Percentiles rank a stretch among this genome's conserved stretches.
Conservation (phyloP, 2,797 vertebrate genomes). For the Oryzias dopingdopingensis region DNA sequence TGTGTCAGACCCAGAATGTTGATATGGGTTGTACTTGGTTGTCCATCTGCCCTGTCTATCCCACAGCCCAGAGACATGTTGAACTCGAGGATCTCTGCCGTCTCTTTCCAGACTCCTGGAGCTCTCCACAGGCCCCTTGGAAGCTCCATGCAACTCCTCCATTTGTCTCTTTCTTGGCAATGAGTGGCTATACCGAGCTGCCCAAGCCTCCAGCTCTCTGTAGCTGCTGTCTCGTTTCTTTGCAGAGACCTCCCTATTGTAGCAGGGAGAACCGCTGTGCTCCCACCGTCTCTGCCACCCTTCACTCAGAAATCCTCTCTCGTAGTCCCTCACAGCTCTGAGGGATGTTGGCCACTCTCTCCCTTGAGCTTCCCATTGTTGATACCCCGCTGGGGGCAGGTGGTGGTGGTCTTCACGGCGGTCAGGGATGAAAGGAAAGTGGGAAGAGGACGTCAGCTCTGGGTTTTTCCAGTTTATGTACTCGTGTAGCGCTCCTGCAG, state of each 20-base stretch:
- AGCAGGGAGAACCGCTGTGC: slow-evolving; percentile 37
- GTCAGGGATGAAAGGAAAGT: slow-evolving; percentile 62
- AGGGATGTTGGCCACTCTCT: slow-evolving; percentile 58
- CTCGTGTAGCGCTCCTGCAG: slow-evolving; percentile 52
- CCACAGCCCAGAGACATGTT: slow-evolving; percentile 49
- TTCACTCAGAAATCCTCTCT: slow-evolving; percentile 56
- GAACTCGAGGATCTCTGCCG: slow-evolving; percentile 35
- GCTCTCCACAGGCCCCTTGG: slow-evolving; percentile 44
- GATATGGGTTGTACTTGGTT: slow-evolving; percentile 29
- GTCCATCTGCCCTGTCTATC: slow-evolving; percentile 37
- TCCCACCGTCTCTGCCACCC: slow-evolving; percentile 66
- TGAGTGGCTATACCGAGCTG: slow-evolving; percentile 70
- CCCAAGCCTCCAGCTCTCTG: slow-evolving; percentile 73
- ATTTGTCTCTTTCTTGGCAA: slow-evolving; percentile 66
- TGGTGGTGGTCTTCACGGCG: slow-evolving; percentile 35
- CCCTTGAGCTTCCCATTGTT: slow-evolving; percentile 45
- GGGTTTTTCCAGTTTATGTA: slow-evolving; percentile 59
- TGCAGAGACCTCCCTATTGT: slow-evolving; percentile 50
- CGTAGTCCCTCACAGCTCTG: slow-evolving; percentile 47
- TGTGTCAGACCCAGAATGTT: slow-evolving; percentile 22
- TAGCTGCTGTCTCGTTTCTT: slow-evolving; percentile 67
- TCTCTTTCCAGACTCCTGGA: slow-evolving; percentile 42
- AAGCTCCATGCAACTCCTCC: slow-evolving; percentile 60
- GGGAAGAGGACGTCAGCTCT: slow-evolving; percentile 31
- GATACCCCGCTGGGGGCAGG: slow-evolving; percentile 46